Evolutionary conservation across 2,113 vertebrate genomes (phyloP).

Genomic region (Vicugna pacos): DNA sequence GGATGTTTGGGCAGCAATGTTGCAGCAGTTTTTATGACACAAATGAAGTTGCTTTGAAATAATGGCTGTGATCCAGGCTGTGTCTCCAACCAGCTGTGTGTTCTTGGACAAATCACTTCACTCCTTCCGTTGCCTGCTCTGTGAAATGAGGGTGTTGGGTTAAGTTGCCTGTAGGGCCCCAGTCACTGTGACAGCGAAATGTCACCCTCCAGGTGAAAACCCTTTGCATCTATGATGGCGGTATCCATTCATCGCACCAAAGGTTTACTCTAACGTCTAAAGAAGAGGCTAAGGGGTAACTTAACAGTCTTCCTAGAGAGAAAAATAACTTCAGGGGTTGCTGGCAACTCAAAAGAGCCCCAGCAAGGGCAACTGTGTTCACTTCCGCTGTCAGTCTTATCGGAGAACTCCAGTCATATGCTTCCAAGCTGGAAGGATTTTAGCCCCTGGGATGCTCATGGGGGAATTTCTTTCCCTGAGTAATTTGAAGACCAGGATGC

Average conservation of each 20-base stretch:
- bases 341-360: neutral
- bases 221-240: neutral
- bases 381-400: neutral
- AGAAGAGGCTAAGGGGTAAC: neutral
- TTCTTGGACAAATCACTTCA: neutral
- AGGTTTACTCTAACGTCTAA: neutral
- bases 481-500: neutral
- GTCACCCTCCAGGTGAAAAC: neutral
- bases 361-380: neutral
- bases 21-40: constrained; percentile 2
- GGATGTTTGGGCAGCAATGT: neutral
- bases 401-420: neutral
- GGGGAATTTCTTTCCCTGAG: neutral
- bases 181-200: neutral
- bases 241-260: neutral
- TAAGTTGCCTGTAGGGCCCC: neutral
- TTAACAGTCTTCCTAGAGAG: neutral
- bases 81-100: neutral
- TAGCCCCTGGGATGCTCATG: neutral
- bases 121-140: neutral
- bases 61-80: neutral
- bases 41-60: constrained; percentile 53
- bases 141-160: neutral
- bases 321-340: neutral
- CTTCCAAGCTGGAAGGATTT: neutral